A percentile compares a stretch with the other conserved stretches of the same genome.
Evolutionary conservation across 1,140 invertebrate genomes (phyloP).

Genomic region (Adoxophyes honmai): DNA sequence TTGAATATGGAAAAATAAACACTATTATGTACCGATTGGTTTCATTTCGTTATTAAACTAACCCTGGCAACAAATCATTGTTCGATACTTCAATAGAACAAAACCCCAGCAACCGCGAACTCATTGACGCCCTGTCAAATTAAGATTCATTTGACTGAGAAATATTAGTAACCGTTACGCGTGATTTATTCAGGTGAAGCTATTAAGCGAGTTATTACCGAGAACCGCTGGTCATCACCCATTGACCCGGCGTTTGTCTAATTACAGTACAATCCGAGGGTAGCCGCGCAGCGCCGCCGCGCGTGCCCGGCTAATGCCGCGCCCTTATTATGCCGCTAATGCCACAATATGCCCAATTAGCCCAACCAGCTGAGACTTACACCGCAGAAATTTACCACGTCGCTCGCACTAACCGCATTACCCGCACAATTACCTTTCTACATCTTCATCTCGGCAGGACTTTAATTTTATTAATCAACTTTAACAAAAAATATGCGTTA

Average conservation of each 20-base stretch:
- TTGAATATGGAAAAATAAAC: constrained; percentile 33
- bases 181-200: constrained; percentile 51
- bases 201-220: constrained; percentile 35
- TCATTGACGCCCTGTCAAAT: constrained; percentile 44
- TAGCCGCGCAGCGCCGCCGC: constrained; percentile 19
- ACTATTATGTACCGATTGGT: constrained; percentile 26
- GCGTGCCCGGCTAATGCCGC: constrained; percentile 43
- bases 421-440: constrained; percentile 34
- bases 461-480: not conserved
- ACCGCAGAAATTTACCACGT: constrained; percentile 35
- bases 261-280: constrained; percentile 37
- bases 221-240: constrained; percentile 44
- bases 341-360: constrained; percentile 48
- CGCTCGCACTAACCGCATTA: constrained; percentile 29
- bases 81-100: constrained; percentile 23
- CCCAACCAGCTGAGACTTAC: constrained; percentile 40
- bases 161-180: constrained; percentile 41
- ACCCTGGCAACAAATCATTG: constrained; percentile 27
- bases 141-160: constrained; percentile 46
- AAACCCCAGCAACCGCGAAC: constrained; percentile 48
- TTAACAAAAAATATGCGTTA: not conserved
- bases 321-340: constrained; percentile 34
- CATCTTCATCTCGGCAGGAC: constrained; percentile 20
- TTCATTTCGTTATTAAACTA: constrained; percentile 20
- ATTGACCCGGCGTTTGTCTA: constrained; percentile 50